Conservation (phyloP, 2,797 vertebrate genomes). For the Fistularia commersonii region DNA sequence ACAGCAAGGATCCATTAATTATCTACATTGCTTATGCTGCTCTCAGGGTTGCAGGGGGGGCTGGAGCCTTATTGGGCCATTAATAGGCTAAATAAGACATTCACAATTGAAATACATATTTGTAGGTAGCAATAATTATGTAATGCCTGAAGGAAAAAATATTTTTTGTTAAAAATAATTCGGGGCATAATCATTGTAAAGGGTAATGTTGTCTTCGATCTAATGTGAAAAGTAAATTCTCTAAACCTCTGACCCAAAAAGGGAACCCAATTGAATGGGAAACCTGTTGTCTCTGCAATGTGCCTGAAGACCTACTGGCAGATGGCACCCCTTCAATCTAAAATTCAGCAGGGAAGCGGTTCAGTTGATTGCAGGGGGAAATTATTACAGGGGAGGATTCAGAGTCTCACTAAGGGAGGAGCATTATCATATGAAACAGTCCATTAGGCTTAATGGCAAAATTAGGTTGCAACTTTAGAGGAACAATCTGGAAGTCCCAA, state of each 20-base stretch:
- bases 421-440: constrained; percentile 55
- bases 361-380: constrained; percentile 7
- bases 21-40: no score
- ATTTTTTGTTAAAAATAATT: no score
- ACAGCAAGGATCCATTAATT: no score
- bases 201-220: no score
- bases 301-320: constrained; percentile 28
- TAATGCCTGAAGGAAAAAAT: no score
- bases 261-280: constrained; percentile 12
- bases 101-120: no score
- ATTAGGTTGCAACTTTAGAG: constrained; percentile 33
- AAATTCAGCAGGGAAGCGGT: constrained; percentile 25
- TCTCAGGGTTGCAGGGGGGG: no score
- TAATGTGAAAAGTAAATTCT: no score
- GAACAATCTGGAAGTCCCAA: constrained; percentile 21
- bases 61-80: no score
- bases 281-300: constrained; percentile 17
- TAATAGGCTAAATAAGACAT: no score
- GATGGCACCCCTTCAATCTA: constrained; percentile 31
- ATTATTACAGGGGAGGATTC: constrained; percentile 25
- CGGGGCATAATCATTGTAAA: no score
- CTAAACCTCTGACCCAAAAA: not conserved
- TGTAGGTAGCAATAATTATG: no score
- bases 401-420: constrained; percentile 29
- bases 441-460: constrained; percentile 48